Base-by-base conservation (phyloP, 2,113 vertebrate genomes). In the Agelaius tricolor region DNA sequence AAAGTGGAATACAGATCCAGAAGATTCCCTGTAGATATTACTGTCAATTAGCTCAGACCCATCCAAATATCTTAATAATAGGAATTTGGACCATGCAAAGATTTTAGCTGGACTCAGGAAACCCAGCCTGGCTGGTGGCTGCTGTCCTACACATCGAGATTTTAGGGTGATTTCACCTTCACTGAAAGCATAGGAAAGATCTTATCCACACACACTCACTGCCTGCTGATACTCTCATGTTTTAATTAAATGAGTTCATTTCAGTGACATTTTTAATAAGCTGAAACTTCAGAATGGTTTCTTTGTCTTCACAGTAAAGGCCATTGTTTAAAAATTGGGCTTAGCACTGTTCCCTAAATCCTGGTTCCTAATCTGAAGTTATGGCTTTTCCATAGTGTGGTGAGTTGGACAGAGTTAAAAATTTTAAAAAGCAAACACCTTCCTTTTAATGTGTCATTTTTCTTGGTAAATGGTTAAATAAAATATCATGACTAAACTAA, bases 241-340 rank as follows among this genome's bases (percentile, higher is more conserved):
- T 89, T 86, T 86, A 88, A 86, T 90, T 76, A 93, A 85, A 76
- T 68, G 55, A 90, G 55, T 87, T 71, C 51, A 55, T 96, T 73
- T 86, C 89, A 62, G 2, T 81, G 73, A 71, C 68, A 89, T 84
- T 72, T 86, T 86, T 86, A 92, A 86, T 77, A 71, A 84, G 72
- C 62, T 85, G 63, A 18, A 52, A 78, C 35, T 84, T 85, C 35
- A 93, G 88, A 94, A 93, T 88, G 68, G 68, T 58, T 83, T 90
- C 93, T 94, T 89, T 94, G 91, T 92, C 9, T 58, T 89, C 55
- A 27, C 65, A 67, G 76, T 59, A 26, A 46, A 84, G 89, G n/a
- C 46, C 72, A 30, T 84, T 92, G 89, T 95, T 83, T 23, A 46
- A 24, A 33, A 58, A 26, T 31, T 95, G 91, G 83, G 83, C 87